phyloP scores from a whole-genome alignment of 2,113 vertebrate genomes.

The Micromys minutus region DNA sequence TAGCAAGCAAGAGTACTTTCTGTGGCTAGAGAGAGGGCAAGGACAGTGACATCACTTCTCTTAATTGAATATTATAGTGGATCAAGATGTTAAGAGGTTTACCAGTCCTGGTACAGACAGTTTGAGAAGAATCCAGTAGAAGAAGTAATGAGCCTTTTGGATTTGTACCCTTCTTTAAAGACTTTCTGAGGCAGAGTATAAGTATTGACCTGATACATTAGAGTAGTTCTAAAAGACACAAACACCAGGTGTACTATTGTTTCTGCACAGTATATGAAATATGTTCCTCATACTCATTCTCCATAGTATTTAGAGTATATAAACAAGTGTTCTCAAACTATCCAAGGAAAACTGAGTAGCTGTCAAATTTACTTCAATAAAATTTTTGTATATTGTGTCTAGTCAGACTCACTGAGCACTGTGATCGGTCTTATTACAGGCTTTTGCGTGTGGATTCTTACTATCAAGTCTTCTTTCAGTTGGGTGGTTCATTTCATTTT shows the following conservation, averaged over 20 bases:
- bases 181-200: neutral
- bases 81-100: neutral
- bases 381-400: neutral
- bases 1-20: neutral
- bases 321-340: neutral
- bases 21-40: neutral
- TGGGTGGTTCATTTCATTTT: neutral
- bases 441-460: neutral
- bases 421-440: neutral
- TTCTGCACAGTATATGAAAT: neutral
- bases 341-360: neutral
- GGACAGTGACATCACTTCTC: neutral
- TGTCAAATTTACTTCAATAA: neutral
- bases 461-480: neutral
- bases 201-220: neutral
- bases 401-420: neutral
- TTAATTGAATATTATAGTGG: neutral
- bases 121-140: neutral
- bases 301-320: neutral
- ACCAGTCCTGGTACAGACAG: neutral
- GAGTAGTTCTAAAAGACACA: neutral
- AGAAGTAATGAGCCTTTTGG: neutral
- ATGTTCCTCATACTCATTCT: neutral
- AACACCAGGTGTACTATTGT: neutral
- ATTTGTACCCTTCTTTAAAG: neutral